Evolutionary conservation across 2,888 invertebrate species (phyloP).

Genomic region (Epinotia ramella): DNA sequence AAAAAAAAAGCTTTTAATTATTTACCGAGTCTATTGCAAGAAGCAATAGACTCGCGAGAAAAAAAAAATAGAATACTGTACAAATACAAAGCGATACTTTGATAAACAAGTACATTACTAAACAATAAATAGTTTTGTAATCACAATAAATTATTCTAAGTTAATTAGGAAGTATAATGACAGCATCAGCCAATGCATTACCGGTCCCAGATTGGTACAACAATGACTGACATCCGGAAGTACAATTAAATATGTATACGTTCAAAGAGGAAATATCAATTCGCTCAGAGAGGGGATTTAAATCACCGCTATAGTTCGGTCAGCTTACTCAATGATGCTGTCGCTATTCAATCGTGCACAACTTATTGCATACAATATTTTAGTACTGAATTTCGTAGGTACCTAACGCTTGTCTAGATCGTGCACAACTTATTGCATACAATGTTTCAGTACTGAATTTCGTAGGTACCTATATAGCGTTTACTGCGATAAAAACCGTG

Average conservation of each 20-base stretch:
- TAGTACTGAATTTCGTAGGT: not conserved
- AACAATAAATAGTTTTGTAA: conserved; percentile 4
- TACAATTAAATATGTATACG: conserved; percentile 80
- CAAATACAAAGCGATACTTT: not conserved
- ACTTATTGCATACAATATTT: not conserved
- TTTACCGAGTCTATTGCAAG: too few relatives aligned
- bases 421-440: not conserved
- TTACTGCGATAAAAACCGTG: not conserved
- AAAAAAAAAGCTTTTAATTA: too few relatives aligned
- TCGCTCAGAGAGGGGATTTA: conserved; percentile 71
- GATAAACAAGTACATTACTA: not conserved
- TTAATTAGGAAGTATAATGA: conserved; percentile 53
- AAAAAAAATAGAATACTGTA: not conserved
- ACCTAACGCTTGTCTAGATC: too few relatives aligned
- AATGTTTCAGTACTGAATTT: not conserved
- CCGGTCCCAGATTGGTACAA: conserved; percentile 64
- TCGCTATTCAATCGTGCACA: conserved; percentile 11
- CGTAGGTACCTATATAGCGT: not conserved
- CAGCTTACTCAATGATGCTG: conserved; percentile 68
- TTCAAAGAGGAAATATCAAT: conserved; percentile 85
- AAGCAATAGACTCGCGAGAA: not conserved
- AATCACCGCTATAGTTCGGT: conserved; percentile 64
- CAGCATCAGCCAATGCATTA: conserved; percentile 49
- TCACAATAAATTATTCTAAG: conserved; percentile 52
- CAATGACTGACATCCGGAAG: conserved; percentile 82